These are phyloP conservation scores for Malurus alboscapulatus DNA, from an alignment of 2,113 vertebrate genomes.

Conservation along the genomic window DNA sequence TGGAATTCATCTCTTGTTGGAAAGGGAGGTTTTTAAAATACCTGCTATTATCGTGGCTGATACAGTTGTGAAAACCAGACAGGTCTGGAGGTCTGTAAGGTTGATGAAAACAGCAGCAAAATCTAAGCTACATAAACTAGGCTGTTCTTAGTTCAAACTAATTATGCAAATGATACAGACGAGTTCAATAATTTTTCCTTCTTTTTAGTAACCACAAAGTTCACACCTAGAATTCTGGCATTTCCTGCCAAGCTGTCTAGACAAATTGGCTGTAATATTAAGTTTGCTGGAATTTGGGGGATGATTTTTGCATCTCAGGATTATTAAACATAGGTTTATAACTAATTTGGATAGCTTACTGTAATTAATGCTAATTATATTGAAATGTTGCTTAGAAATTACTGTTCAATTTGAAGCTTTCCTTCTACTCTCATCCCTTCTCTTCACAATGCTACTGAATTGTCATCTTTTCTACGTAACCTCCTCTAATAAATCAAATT, in stretches of 20 bases:
- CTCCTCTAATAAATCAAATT: constrained; percentile 60
- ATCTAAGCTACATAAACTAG: not conserved
- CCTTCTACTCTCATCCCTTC: not conserved
- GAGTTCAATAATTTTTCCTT: not conserved
- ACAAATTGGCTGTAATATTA: constrained; percentile 16
- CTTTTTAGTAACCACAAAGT: constrained; percentile 17
- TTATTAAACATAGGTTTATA: constrained; percentile 40
- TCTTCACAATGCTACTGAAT: constrained; percentile 10
- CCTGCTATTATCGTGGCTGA: not conserved
- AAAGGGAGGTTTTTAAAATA: not conserved
- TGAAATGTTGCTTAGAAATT: constrained; percentile 40
- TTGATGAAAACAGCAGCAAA: not conserved
- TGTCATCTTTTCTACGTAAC: constrained; percentile 28
- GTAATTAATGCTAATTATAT: constrained; percentile 60
- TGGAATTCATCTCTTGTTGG: not conserved
- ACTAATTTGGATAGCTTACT: constrained; percentile 48
- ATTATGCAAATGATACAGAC: constrained; percentile 22
- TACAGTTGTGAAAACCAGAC: not conserved
- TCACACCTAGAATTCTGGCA: constrained; percentile 38
- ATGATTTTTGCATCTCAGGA: constrained; percentile 25
- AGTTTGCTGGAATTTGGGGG: constrained; percentile 28
- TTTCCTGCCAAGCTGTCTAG: constrained; percentile 57
- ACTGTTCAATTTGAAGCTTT: constrained; percentile 32
- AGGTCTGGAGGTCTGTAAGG: not conserved
- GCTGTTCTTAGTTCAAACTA: constrained; percentile 34